Evolutionary conservation across 1,140 invertebrate genomes (phyloP).

Genomic region (Listronotus oregonensis): DNA sequence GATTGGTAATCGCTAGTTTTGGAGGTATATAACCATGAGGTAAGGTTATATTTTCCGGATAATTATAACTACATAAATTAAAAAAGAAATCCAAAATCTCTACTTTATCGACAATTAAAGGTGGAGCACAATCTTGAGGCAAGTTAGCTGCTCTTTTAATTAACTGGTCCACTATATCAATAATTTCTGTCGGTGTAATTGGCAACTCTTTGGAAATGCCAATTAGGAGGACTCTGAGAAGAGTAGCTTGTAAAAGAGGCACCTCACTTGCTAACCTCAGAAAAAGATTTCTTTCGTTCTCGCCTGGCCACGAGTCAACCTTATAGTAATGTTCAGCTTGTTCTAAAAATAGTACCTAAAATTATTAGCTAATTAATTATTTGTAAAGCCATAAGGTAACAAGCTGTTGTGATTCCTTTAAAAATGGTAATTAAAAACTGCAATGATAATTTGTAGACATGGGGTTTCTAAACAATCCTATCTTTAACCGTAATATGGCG

Average conservation of each 20-base stretch:
- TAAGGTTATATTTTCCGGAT: conserved; percentile 90
- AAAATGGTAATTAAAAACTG: no score
- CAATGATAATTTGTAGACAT: no score
- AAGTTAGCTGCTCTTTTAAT: conserved; percentile 82
- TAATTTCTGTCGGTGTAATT: conserved; percentile 76
- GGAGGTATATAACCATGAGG: conserved; percentile 85
- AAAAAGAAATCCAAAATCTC: conserved; percentile 90
- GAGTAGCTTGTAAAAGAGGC: conserved; percentile 81
- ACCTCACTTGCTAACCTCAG: conserved; percentile 85
- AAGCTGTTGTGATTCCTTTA: no score
- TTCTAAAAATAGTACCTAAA: conserved; percentile 78
- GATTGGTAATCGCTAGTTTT: conserved; percentile 83
- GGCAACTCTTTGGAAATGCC: conserved; percentile 86
- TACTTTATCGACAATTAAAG: conserved; percentile 76
- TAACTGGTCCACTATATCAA: conserved; percentile 85
- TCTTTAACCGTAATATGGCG: no score
- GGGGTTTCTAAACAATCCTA: no score
- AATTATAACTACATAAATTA: conserved; percentile 87
- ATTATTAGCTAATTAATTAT: neutral
- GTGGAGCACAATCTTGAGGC: conserved; percentile 67
- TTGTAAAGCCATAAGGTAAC: neutral
- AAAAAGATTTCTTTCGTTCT: conserved; percentile 78
- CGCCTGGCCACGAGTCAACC: conserved; percentile 92
- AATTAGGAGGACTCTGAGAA: conserved; percentile 80
- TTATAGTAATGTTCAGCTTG: conserved; percentile 85